These are phyloP conservation scores for Thera obeliscata DNA, from an alignment of 2,888 invertebrate species.

Conservation along the genomic window DNA sequence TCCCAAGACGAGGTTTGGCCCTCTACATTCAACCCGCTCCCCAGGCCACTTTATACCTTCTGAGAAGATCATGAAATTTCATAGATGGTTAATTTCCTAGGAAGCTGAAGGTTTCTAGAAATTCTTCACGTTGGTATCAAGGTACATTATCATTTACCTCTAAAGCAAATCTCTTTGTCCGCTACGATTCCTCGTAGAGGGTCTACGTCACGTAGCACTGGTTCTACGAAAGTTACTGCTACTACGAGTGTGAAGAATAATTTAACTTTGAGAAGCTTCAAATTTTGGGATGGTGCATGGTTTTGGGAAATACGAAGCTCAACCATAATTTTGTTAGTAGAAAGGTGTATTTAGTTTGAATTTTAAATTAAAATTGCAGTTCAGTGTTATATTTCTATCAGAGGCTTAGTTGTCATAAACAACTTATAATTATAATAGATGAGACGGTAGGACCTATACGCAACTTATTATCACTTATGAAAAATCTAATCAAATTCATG, in stretches of 20 bases:
- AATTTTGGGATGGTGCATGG: neutral
- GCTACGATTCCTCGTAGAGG: conserved; percentile 5
- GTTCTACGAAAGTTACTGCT: conserved; percentile 2
- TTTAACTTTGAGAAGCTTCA: neutral
- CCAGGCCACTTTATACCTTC: too few relatives aligned
- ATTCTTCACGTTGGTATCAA: neutral
- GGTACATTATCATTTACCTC: neutral
- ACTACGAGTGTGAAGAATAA: conserved; percentile 2
- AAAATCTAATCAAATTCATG: too few relatives aligned
- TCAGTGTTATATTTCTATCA: too few relatives aligned
- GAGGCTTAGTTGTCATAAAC: too few relatives aligned
- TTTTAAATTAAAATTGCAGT: neutral
- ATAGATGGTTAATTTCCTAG: neutral
- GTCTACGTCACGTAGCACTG: conserved; percentile 8
- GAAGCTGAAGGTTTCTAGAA: neutral
- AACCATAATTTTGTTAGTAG: neutral
- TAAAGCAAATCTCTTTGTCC: neutral
- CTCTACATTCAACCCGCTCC: too few relatives aligned
- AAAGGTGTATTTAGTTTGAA: neutral
- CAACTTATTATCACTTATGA: too few relatives aligned
- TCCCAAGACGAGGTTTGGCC: too few relatives aligned
- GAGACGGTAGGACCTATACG: too few relatives aligned
- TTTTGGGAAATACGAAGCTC: neutral
- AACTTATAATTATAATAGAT: too few relatives aligned
- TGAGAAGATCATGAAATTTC: too few relatives aligned